These are phyloP conservation scores for Yponomeuta evonymella DNA, from an alignment of 2,888 invertebrate species.

Conservation along the genomic window DNA sequence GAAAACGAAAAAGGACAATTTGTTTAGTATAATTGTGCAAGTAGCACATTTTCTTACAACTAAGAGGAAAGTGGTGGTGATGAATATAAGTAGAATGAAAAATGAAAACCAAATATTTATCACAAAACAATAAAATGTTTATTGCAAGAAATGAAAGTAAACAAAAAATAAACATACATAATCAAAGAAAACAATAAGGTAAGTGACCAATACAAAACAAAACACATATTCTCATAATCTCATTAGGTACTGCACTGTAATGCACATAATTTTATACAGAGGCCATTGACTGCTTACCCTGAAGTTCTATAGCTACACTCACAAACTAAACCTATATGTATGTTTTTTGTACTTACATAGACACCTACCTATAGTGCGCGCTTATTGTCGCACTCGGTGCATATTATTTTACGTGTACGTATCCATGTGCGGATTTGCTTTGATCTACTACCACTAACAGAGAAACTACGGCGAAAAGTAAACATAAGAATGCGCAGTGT, in stretches of 20 bases:
- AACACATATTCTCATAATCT: constrained; percentile 11
- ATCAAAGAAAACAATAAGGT: constrained; percentile 1
- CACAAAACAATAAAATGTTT: not conserved
- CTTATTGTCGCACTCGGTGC: not conserved
- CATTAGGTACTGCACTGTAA: constrained; percentile 7
- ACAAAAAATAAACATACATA: not conserved
- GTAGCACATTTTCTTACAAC: not conserved
- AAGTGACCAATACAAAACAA: constrained; percentile 3
- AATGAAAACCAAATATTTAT: not conserved
- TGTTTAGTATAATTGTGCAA: not conserved
- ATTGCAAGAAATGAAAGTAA: not conserved
- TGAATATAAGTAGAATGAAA: not conserved
- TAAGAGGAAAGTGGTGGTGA: not conserved
- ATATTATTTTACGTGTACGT: not conserved
- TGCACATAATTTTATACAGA: constrained; percentile 18
- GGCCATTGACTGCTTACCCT: constrained; percentile 26
- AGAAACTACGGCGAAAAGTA: constrained; percentile 36
- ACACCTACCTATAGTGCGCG: constrained; percentile 3
- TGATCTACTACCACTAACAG: constrained; percentile 15
- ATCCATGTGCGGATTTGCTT: constrained; percentile 12
- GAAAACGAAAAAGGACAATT: too few species aligned
- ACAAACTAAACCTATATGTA: constrained; percentile 18
- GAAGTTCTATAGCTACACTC: constrained; percentile 19
- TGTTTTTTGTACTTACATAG: constrained; percentile 20
- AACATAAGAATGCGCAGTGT: constrained; percentile 41